These are phyloP conservation scores for Drosophila leonis DNA, from an alignment of 2,888 invertebrate species.

Conservation along the genomic window DNA sequence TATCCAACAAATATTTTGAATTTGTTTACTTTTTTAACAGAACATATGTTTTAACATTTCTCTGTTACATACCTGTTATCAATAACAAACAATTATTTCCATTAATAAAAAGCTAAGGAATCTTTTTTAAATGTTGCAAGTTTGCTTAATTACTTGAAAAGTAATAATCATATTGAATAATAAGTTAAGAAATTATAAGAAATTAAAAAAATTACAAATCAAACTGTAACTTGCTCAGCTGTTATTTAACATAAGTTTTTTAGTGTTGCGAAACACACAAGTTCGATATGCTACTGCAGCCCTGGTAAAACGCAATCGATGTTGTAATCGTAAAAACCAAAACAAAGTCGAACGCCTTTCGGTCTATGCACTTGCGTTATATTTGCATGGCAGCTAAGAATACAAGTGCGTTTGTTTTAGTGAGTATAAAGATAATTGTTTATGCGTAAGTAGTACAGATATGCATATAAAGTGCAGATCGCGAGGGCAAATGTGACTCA, in stretches of 20 bases:
- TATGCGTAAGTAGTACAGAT: slow-evolving; percentile 1
- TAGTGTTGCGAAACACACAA: not conserved
- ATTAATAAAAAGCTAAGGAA: not conserved
- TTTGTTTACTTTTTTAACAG: not conserved
- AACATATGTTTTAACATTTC: not conserved
- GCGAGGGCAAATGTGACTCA: slow-evolving; percentile 34
- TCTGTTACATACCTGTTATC: not conserved
- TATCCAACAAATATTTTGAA: not conserved
- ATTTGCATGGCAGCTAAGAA: slow-evolving; percentile 26
- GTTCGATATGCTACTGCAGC: slow-evolving; percentile 11
- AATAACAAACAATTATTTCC: not conserved
- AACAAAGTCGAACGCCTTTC: slow-evolving; percentile 31
- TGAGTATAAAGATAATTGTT: slow-evolving; percentile 8
- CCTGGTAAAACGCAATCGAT: slow-evolving; percentile 32
- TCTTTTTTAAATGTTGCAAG: not conserved
- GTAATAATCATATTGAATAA: not conserved
- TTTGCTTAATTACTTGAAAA: not conserved
- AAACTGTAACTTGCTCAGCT: not conserved
- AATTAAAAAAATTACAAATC: not conserved
- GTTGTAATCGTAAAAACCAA: slow-evolving; percentile 34
- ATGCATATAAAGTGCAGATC: not conserved
- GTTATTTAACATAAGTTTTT: not conserved
- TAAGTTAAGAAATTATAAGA: not conserved
- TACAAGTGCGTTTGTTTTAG: slow-evolving; percentile 38
- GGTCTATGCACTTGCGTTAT: not conserved